Evolutionary conservation across 2,888 invertebrate species (phyloP).

Genomic region (Poecilus cupreus): DNA sequence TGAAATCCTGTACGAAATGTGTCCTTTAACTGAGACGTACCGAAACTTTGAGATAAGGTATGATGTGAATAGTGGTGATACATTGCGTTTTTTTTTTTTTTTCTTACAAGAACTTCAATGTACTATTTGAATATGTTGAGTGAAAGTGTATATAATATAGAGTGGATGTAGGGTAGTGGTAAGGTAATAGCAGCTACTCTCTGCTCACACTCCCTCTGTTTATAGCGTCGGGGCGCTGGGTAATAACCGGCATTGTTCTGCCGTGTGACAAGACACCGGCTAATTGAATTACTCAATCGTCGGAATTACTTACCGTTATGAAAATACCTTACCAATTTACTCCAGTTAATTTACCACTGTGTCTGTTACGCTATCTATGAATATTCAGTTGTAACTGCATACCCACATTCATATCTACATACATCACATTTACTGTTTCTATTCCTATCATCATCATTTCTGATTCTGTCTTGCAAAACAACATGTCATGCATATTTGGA

Average conservation of each 20-base stretch:
- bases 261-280: constrained; percentile 21
- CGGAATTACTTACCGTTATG: constrained; percentile 48
- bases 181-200: too few relatives aligned
- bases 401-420: constrained; percentile 30
- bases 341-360: constrained; percentile 35
- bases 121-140: too few relatives aligned
- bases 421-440: constrained; percentile 15
- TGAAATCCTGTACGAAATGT: too few relatives aligned
- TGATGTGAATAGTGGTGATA: too few relatives aligned
- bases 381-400: constrained; percentile 33
- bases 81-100: too few relatives aligned
- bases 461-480: background rate
- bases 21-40: too few relatives aligned
- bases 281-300: constrained; percentile 42
- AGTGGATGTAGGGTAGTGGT: too few relatives aligned
- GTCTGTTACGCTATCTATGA: constrained; percentile 25
- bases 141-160: too few relatives aligned
- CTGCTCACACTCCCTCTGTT: background rate
- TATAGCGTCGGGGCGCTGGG: background rate
- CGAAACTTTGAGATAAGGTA: too few relatives aligned
- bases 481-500: background rate
- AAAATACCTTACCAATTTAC: constrained; percentile 41
- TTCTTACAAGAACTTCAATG: too few relatives aligned
- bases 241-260: constrained; percentile 22
- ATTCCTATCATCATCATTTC: background rate